A percentile compares a stretch with the other conserved stretches of the same genome.
Conservation (phyloP, 2,797 vertebrate genomes). For the Enteromius afrohamiltoni region DNA sequence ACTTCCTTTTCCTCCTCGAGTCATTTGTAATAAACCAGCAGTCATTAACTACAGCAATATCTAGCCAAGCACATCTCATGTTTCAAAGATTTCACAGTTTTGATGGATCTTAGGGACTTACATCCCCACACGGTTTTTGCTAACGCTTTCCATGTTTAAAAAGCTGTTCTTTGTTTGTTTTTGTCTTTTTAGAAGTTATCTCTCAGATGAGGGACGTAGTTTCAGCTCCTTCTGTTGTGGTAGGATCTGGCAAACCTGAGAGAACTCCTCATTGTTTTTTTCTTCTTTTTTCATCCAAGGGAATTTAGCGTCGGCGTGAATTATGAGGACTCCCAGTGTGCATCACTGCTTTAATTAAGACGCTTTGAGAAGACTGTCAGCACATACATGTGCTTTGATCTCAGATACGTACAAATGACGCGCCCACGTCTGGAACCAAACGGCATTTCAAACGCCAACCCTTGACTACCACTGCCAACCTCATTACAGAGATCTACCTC, state of each 20-base stretch:
- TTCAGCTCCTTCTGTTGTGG: conserved; percentile 30
- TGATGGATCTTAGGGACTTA: conserved; percentile 7
- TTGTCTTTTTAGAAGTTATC: conserved; percentile 21
- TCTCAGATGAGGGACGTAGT: conserved; percentile 34
- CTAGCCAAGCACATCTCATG: conserved; percentile 4
- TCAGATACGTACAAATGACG: conserved; percentile 53
- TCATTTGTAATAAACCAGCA: conserved; percentile 8
- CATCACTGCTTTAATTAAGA: conserved; percentile 52
- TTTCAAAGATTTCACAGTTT: conserved; percentile 19
- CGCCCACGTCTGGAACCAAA: conserved; percentile 39
- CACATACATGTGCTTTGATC: conserved; percentile 58
- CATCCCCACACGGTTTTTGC: conserved; percentile 16
- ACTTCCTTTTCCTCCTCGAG: conserved; percentile 16
- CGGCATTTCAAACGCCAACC: conserved; percentile 14
- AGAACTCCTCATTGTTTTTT: conserved; percentile 21
- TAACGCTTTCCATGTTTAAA: conserved; percentile 8
- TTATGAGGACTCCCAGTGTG: conserved; percentile 29
- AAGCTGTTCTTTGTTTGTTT: conserved; percentile 23
- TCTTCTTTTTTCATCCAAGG: conserved; percentile 6
- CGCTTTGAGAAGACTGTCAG: conserved; percentile 46
- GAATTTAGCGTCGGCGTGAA: conserved; percentile 44
- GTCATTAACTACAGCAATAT: conserved; percentile 8
- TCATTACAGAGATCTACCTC: conserved; percentile 30
- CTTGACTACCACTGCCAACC: conserved; percentile 29
- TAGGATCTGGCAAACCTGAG: conserved; percentile 44